These are phyloP conservation scores for Xenopus borealis DNA, from an alignment of 2,113 vertebrate species.

Conservation along the genomic window DNA sequence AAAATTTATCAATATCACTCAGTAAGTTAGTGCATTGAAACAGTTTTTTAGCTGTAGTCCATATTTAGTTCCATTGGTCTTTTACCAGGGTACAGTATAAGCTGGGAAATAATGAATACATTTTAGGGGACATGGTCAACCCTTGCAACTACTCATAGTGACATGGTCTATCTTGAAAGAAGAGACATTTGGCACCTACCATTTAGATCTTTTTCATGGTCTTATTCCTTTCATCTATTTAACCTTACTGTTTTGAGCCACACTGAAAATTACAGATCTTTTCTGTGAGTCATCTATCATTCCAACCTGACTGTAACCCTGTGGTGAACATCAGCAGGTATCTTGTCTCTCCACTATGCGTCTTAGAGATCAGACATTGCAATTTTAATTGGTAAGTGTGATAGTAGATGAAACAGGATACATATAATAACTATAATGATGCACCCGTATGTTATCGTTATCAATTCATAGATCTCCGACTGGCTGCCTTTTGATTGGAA, in stretches of 20 bases:
- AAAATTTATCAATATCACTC: too few relatives aligned
- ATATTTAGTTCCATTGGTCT: too few relatives aligned
- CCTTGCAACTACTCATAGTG: too few relatives aligned
- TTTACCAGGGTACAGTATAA: too few relatives aligned
- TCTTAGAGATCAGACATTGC: not conserved
- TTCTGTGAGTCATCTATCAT: conserved; percentile 10
- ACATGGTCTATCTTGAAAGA: too few relatives aligned
- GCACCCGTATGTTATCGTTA: conserved; percentile 3
- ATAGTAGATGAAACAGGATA: conserved; percentile 24
- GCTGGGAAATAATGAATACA: too few relatives aligned
- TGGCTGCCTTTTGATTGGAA: conserved; percentile 23
- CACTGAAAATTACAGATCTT: conserved; percentile 24
- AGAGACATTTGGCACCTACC: not conserved
- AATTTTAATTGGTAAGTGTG: conserved; percentile 26
- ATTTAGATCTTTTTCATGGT: not conserved
- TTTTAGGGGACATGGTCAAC: too few relatives aligned
- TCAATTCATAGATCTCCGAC: conserved; percentile 24
- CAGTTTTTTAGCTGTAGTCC: too few relatives aligned
- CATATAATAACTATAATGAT: not conserved
- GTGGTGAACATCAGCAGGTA: conserved; percentile 22
- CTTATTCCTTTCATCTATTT: conserved; percentile 17
- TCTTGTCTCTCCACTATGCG: not conserved
- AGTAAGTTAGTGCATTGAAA: too few relatives aligned
- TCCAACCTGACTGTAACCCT: conserved; percentile 2
- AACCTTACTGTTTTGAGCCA: not conserved